These are phyloP conservation scores for Dicyema japonicum DNA, from an alignment of 1,140 invertebrate genomes.

Conservation along the genomic window DNA sequence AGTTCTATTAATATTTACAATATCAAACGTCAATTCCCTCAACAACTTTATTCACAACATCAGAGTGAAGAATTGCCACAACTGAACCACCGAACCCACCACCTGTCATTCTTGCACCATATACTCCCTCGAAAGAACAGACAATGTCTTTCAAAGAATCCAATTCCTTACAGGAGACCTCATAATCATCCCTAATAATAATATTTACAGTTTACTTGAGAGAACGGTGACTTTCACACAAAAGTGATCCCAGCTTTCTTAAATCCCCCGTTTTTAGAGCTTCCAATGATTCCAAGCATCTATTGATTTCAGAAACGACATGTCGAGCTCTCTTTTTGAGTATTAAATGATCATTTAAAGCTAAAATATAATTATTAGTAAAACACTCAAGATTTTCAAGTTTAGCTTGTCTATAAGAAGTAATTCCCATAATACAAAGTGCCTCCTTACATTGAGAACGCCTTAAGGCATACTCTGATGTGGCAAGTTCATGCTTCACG, in stretches of 20 bases:
- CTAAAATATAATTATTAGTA: conserved; percentile 3
- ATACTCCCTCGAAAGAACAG: conserved; percentile 31
- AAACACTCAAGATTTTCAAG: conserved; percentile 9
- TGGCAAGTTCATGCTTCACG: conserved; percentile 46
- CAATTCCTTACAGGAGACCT: conserved; percentile 52
- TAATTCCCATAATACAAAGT: conserved; percentile 23
- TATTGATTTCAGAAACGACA: conserved; percentile 44
- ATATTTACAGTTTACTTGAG: conserved; percentile 24
- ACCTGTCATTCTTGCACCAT: conserved; percentile 58
- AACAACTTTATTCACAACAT: conserved; percentile 29
- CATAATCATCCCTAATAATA: conserved; percentile 34
- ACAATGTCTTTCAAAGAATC: conserved; percentile 42
- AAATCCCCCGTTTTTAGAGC: conserved; percentile 35
- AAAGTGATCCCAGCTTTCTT: conserved; percentile 35
- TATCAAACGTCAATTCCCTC: conserved; percentile 28
- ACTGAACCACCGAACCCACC: conserved; percentile 71
- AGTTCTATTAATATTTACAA: no score
- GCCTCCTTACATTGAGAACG: conserved; percentile 41
- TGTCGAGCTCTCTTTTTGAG: conserved; percentile 38
- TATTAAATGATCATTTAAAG: conserved; percentile 20
- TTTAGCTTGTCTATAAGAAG: conserved; percentile 2
- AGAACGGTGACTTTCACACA: conserved; percentile 52
- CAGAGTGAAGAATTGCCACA: conserved; percentile 58
- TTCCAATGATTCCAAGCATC: conserved; percentile 34
- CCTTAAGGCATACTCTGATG: conserved; percentile 46